Evolutionary conservation across 2,797 vertebrate species (phyloP), one percentile per base, ranked within the genome.

Genomic region (Clarias laeviceps): DNA sequence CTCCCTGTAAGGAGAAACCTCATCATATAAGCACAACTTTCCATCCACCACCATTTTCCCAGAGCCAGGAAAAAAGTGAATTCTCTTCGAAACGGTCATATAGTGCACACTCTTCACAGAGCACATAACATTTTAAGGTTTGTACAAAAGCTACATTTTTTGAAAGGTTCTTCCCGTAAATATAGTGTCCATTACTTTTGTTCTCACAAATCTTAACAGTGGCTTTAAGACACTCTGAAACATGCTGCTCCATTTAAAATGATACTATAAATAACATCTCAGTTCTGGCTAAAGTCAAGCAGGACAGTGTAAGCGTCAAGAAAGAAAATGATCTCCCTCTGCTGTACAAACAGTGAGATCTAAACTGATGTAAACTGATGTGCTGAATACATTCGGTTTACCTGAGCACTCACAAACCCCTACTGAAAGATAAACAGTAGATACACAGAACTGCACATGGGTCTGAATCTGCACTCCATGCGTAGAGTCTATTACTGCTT

Each of bases 251-350:
- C 59, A 81, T 86, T 56, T 73, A 82, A 82, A 54, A 40, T 57
- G 54, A 81, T 34, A 84, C 72, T 78, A 34, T 80, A 82, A 86
- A 78, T 88, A 88, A 86, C 45, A 37, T 65, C 62, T 87, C 61
- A 56, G 78, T 3, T 77, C 77, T 74, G 79, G 69, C 56, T 83
- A 65, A 18, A 81, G 82, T 82, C 69, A 80, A 81, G 40, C 65
- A 32, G 74, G 34, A 85, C 76, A 82, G 40, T 54, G 76, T 84
- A 54, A 66, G 24, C 59, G 15, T 81, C 69, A 74, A 82, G 50
- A 85, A 81, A 65, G 45, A 83, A 87, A 86, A 89, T 85, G 6
- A 86, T 84, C 61, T 82, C 29, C 69, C 32, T 79, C 61, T 27
- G 18, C 29, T 78, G 20, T 78, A 61, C 73, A 76, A 57, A 76